Evolutionary conservation across 1,140 invertebrate genomes (phyloP), one percentile per base, ranked within the genome.

Genomic region (Goniozus legneri): DNA sequence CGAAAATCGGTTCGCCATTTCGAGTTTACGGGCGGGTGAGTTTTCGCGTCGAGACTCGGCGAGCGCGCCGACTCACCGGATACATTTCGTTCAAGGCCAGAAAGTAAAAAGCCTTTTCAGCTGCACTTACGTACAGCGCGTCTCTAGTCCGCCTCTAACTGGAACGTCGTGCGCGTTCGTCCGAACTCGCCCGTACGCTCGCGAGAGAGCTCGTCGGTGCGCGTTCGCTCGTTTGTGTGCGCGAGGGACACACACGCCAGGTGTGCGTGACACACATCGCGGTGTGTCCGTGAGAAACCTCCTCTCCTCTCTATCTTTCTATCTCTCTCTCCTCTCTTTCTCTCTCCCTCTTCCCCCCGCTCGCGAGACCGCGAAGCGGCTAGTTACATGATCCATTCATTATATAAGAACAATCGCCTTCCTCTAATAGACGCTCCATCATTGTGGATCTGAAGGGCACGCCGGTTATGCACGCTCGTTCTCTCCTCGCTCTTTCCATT

Each of bases 311-410:
- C 24, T 46, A 13, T 37, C 22, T 37, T 8, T 45, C 22, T 45
- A 20, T 42, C 31, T 39, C 13, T 18, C 16, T 38, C 27, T 38
- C 27, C 20, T 45, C 36, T 39, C 16, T 38, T 30, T 36, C 15
- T 37, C 38, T 4, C 43, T 13, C 3, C 22, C 32, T 8, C n/a
- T 18, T 41, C 44, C 32, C 22, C 27, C 35, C 20, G 15, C 19
- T 21, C 47, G 34, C 56, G 40, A 57, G 51, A 52, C 49, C 50
- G 52, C 60, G 58, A 62, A 72, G 59, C 59, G 59, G 53, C 62
- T 65, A 66, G 71, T 76, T 75, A 76, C 70, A 75, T 73, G 70
- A 75, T 75, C 72, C 65, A 68, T 72, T 73, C 71, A 73, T 76
- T 76, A 76, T 71, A 69, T 75, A 75, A 76, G 71, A 75, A 76